Evolutionary conservation across 2,888 invertebrate species (phyloP).

Genomic region (Tiliacea citrago): DNA sequence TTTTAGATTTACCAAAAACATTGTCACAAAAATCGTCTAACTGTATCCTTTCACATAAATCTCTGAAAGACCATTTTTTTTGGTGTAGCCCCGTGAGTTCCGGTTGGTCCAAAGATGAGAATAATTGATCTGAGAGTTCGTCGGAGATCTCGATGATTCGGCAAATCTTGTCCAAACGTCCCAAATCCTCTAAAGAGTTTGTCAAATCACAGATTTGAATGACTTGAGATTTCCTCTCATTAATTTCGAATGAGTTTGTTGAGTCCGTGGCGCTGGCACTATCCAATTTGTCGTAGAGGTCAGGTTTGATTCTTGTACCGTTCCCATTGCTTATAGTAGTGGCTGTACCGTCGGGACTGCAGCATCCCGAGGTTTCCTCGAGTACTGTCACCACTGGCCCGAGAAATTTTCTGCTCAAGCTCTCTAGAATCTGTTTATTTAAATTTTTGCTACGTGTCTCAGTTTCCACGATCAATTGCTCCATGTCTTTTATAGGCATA

Average conservation of each 20-base stretch:
- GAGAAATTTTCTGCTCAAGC: conserved; percentile 39
- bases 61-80: conserved; percentile 85
- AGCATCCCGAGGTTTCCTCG: conserved; percentile 61
- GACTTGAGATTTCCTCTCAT: conserved; percentile 82
- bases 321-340: conserved; percentile 67
- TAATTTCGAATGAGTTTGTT: conserved; percentile 81
- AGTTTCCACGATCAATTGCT: conserved; percentile 9
- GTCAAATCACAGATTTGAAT: conserved; percentile 82
- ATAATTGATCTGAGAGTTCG: conserved; percentile 83
- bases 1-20: conserved; percentile 76
- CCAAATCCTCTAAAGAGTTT: conserved; percentile 83
- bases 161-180: conserved; percentile 85
- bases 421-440: conserved; percentile 53
- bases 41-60: conserved; percentile 84
- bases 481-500: conserved; percentile 10
- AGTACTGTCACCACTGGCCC: conserved; percentile 45
- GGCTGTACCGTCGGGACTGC: conserved; percentile 63
- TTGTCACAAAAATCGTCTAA: conserved; percentile 86
- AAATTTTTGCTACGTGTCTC: conserved; percentile 33
- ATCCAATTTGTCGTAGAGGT: conserved; percentile 86
- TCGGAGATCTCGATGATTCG: conserved; percentile 88
- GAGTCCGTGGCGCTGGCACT: conserved; percentile 83
- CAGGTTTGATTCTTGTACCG: conserved; percentile 68
- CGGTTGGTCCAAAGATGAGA: conserved; percentile 74
- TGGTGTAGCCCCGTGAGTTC: conserved; percentile 46